phyloP scores from a whole-genome alignment of 2,888 invertebrate genomes.

The Agonopterix arenella region DNA sequence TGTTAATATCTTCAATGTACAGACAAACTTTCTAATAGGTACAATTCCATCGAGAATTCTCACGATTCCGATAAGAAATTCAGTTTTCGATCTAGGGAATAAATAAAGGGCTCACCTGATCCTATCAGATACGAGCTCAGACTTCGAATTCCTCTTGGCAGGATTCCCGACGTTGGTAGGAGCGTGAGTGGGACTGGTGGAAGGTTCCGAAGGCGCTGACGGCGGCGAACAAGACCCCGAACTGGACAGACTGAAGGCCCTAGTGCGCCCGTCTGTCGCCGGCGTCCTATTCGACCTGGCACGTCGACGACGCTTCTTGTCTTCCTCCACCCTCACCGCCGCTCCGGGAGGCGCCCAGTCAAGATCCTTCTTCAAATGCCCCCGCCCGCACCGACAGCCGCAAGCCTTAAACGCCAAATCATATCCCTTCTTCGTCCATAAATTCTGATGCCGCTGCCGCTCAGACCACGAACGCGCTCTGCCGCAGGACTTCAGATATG shows the following conservation, averaged over 20 bases:
- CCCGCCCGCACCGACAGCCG: slow-evolving; percentile 94
- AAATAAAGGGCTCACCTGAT: slow-evolving; percentile 82
- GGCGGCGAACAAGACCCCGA: slow-evolving; percentile 90
- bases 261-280: slow-evolving; percentile 73
- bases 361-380: slow-evolving; percentile 95
- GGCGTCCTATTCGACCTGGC: slow-evolving; percentile 54
- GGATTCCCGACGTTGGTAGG: slow-evolving; percentile 67
- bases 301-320: slow-evolving; percentile 64
- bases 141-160: slow-evolving; percentile 84
- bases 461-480: slow-evolving; percentile 97
- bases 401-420: slow-evolving; percentile 97
- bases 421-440: slow-evolving; percentile 99
- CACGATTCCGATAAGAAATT: no score
- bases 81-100: no score
- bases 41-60: no score
- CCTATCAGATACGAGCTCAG: slow-evolving; percentile 87
- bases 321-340: slow-evolving; percentile 68
- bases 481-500: slow-evolving; percentile 93
- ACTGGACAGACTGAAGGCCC: slow-evolving; percentile 87
- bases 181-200: slow-evolving; percentile 83
- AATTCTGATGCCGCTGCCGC: slow-evolving; percentile 93
- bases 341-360: slow-evolving; percentile 90
- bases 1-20: no score
- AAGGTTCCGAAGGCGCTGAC: slow-evolving; percentile 85
- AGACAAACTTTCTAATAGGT: no score